Percentiles rank a stretch among this genome's conserved stretches.
Conservation (phyloP, 2,797 vertebrate genomes). For the Smutsia temminckii region DNA sequence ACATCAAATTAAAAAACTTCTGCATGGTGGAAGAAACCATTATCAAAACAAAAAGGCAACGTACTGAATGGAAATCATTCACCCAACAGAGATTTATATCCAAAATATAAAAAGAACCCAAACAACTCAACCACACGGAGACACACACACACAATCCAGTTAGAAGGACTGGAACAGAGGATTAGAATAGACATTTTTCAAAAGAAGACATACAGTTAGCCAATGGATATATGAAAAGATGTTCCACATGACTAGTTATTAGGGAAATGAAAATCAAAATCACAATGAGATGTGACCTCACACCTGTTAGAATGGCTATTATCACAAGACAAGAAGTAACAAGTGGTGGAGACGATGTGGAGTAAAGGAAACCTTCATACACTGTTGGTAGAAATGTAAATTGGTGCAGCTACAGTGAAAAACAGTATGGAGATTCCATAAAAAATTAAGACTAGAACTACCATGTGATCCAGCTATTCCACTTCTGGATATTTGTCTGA, state of each 20-base stretch:
- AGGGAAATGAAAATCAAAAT: not conserved
- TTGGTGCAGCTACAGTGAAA: not conserved
- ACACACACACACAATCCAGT: no score
- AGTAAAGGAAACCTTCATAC: not conserved
- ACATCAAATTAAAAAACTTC: not conserved
- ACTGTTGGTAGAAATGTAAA: not conserved
- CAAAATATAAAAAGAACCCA: not conserved
- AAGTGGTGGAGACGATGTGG: not conserved
- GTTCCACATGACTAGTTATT: not conserved
- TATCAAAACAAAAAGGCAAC: not conserved
- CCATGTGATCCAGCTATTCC: not conserved
- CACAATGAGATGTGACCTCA: not conserved
- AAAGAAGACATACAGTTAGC: not conserved
- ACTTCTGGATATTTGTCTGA: not conserved
- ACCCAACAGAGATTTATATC: not conserved
- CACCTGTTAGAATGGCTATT: not conserved
- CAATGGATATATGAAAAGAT: not conserved
- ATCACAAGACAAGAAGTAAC: not conserved
- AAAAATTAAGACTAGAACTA: not conserved
- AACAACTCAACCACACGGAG: not conserved
- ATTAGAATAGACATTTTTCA: not conserved
- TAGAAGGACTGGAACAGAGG: not conserved
- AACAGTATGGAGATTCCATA: not conserved
- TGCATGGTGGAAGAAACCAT: not conserved
- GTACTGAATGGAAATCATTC: not conserved